These are phyloP conservation scores for Oenanthe oenanthe DNA, from an alignment of 2,113 vertebrate species.

Conservation along the genomic window DNA sequence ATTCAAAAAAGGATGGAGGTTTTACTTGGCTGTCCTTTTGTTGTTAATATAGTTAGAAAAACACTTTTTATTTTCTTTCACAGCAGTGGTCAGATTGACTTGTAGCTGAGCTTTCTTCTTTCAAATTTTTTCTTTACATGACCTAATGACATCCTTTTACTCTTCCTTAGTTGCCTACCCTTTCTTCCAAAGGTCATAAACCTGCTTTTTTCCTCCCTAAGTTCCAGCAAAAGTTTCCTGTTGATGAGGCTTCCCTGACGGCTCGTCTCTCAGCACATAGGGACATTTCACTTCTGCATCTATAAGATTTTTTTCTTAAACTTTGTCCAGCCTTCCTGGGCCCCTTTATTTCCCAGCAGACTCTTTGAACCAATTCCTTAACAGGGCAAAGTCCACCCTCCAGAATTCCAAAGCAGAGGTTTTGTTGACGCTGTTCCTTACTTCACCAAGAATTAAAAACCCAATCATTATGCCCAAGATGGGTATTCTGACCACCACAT, in stretches of 20 bases:
- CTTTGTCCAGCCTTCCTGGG: background rate
- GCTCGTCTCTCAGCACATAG: background rate
- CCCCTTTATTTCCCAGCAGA: background rate
- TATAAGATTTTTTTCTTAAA: background rate
- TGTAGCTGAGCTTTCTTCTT: background rate
- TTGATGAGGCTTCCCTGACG: rapidly evolving
- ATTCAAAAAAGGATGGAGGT: background rate
- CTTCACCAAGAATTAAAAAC: background rate
- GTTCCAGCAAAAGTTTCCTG: background rate
- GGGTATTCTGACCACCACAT: background rate
- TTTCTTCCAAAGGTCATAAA: background rate
- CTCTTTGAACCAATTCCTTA: background rate
- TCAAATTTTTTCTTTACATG: background rate
- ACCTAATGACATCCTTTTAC: background rate
- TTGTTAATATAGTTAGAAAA: background rate
- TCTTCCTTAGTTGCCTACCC: background rate
- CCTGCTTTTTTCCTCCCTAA: background rate
- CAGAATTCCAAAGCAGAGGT: background rate
- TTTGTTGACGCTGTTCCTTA: background rate
- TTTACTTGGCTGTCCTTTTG: background rate
- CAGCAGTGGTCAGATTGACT: background rate
- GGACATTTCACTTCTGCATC: background rate
- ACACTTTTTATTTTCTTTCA: background rate
- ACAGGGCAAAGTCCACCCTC: background rate
- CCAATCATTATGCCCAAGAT: background rate